A percentile compares a stretch with the other conserved stretches of the same genome.
These are phyloP conservation scores for Parus major DNA, from an alignment of 2,113 vertebrate species.

Conservation along the genomic window DNA sequence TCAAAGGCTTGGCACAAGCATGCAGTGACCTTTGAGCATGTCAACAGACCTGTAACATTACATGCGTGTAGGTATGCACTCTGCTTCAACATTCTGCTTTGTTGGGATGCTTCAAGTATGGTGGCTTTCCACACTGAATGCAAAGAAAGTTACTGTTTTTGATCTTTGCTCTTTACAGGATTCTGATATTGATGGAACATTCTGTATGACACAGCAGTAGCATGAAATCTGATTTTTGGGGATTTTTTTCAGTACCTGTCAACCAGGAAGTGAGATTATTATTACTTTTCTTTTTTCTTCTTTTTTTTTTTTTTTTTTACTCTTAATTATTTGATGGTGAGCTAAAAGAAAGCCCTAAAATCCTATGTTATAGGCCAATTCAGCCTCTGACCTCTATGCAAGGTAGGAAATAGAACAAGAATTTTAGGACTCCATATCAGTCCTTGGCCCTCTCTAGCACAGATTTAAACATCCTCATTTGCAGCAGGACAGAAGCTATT, in stretches of 20 bases:
- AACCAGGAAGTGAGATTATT: background rate
- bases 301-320: accelerated
- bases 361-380: background rate
- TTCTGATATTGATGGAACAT: background rate
- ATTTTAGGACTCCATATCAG: background rate
- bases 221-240: background rate
- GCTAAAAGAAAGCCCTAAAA: background rate
- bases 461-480: background rate
- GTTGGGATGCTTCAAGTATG: background rate
- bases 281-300: background rate
- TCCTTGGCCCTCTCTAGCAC: background rate
- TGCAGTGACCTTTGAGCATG: background rate
- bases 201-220: background rate
- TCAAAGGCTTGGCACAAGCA: background rate
- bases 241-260: background rate
- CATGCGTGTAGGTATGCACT: background rate
- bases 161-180: background rate
- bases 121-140: background rate
- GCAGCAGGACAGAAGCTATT: background rate
- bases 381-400: background rate
- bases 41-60: background rate
- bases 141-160: background rate
- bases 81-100: background rate
- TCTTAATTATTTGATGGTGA: background rate
- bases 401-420: background rate